Percentiles rank a stretch among this genome's conserved stretches.
Evolutionary conservation across 2,888 invertebrate species (phyloP).

Genomic region (Pheosia gnoma): DNA sequence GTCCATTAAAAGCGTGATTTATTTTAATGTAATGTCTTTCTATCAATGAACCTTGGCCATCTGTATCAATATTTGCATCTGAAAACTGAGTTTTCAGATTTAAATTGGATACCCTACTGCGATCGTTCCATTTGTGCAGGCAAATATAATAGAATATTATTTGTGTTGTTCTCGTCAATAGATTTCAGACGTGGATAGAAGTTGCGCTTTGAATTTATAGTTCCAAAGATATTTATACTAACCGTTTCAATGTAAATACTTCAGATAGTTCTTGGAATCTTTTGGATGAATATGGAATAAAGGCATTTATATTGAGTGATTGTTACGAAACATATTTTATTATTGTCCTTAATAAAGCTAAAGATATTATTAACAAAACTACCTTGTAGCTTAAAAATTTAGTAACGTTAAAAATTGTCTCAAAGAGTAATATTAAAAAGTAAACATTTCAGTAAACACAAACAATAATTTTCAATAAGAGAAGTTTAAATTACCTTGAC

Average conservation of each 20-base stretch:
- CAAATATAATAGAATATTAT: constrained; percentile 34
- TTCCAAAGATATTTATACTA: not conserved
- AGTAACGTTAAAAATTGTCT: not conserved
- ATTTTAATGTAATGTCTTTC: no score
- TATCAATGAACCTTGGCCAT: no score
- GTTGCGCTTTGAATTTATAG: constrained; percentile 13
- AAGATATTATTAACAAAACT: not conserved
- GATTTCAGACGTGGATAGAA: constrained; percentile 7
- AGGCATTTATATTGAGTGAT: not conserved
- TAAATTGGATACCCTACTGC: not conserved
- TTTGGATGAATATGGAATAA: not conserved
- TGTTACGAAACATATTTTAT: not conserved
- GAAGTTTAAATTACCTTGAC: not conserved
- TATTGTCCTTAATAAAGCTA: no score
- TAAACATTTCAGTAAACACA: not conserved
- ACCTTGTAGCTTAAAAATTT: no score
- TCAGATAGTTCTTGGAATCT: not conserved
- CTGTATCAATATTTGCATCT: no score
- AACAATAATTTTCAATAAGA: not conserved
- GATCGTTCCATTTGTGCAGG: constrained; percentile 8
- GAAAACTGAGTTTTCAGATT: no score
- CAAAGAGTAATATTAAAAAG: not conserved
- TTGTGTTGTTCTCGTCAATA: constrained; percentile 32
- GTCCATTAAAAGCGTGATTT: no score
- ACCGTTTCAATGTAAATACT: not conserved